Evolutionary conservation across 2,888 invertebrate genomes (phyloP).

Genomic region (Ypsolopha sequella): DNA sequence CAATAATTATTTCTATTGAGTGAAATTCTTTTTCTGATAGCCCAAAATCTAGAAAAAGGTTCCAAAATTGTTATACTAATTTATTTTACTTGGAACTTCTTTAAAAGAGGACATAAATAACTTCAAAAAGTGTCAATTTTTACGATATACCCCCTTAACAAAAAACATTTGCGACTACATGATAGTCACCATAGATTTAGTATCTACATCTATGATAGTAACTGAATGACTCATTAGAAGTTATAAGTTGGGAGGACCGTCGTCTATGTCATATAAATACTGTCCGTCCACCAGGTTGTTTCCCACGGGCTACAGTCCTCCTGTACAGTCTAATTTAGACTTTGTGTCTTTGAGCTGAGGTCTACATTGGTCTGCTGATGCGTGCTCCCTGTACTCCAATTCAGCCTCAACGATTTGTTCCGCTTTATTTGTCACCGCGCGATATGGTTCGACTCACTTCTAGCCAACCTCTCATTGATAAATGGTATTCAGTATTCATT

Average conservation of each 20-base stretch:
- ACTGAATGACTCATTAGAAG: not conserved
- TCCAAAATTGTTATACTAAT: too few relatives aligned
- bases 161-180: too few relatives aligned
- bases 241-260: not conserved
- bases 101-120: too few relatives aligned
- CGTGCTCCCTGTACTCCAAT: slow-evolving; percentile 19
- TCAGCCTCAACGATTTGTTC: slow-evolving; percentile 33
- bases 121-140: too few relatives aligned
- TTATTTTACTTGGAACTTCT: too few relatives aligned
- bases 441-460: not conserved
- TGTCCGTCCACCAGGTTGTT: slow-evolving; percentile 15
- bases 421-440: slow-evolving; percentile 35
- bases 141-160: too few relatives aligned
- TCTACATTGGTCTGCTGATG: slow-evolving; percentile 19
- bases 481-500: too few relatives aligned
- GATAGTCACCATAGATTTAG: too few relatives aligned
- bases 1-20: too few relatives aligned
- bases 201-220: too few relatives aligned
- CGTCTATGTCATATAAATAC: slow-evolving; percentile 22
- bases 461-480: not conserved
- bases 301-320: slow-evolving; percentile 26
- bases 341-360: not conserved
- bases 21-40: too few relatives aligned
- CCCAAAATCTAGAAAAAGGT: too few relatives aligned
- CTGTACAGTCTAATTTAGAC: not conserved